These are phyloP conservation scores for Murina feae DNA, from an alignment of 2,113 vertebrate species.

Conservation along the genomic window DNA sequence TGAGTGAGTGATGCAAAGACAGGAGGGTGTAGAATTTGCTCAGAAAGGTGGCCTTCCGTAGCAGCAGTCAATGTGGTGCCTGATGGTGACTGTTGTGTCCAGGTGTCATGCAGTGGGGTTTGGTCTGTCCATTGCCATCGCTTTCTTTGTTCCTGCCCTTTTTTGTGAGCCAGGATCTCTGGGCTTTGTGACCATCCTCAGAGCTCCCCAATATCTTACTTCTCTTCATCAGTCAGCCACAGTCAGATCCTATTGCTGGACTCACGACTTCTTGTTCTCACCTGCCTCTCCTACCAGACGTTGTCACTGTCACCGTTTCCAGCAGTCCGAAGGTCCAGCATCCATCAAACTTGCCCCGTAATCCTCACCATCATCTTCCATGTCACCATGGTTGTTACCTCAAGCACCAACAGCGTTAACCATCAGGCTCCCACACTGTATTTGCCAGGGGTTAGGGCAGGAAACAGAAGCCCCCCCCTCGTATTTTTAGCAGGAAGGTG, in stretches of 20 bases:
- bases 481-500: background rate
- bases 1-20: background rate
- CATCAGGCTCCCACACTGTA: background rate
- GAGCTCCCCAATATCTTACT: background rate
- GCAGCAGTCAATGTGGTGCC: background rate
- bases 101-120: background rate
- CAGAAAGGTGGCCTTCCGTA: background rate
- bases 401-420: background rate
- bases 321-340: background rate
- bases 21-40: background rate
- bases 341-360: background rate
- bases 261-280: background rate
- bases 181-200: background rate
- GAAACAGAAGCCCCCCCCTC: background rate
- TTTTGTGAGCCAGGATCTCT: background rate
- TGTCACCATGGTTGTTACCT: background rate
- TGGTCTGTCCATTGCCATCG: background rate
- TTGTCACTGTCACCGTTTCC: background rate
- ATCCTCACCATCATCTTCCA: background rate
- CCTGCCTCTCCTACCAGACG: background rate
- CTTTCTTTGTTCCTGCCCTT: background rate
- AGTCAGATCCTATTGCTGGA: background rate
- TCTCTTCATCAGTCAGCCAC: background rate
- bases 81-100: background rate
- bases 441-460: background rate